Evolutionary conservation across 2,797 vertebrate species (phyloP).

Genomic region (Anomalospiza imberbis): DNA sequence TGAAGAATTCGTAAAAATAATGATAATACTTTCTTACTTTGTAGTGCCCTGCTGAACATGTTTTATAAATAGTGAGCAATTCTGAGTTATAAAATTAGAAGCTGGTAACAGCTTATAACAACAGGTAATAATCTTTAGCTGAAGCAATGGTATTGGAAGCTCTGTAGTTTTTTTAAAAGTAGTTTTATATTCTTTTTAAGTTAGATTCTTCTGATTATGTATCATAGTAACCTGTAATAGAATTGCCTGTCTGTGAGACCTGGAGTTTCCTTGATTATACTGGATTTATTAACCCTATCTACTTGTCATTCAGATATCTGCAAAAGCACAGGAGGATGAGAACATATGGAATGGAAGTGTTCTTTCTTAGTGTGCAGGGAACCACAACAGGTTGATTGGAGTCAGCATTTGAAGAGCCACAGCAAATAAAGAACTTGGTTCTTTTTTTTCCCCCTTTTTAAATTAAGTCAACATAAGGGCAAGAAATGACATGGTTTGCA

Average conservation of each 20-base stretch:
- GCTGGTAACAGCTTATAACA: background rate
- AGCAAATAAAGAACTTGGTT: background rate
- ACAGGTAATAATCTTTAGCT: background rate
- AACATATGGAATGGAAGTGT: background rate
- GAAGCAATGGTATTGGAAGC: background rate
- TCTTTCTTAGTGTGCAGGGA: background rate
- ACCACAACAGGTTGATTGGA: background rate
- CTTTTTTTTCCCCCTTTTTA: background rate
- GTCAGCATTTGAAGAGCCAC: background rate
- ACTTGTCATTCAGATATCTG: background rate
- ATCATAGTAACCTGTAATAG: background rate
- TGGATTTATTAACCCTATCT: background rate
- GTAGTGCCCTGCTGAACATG: background rate
- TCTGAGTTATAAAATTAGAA: background rate
- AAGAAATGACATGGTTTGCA: background rate
- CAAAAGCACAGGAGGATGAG: background rate
- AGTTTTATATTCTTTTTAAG: background rate
- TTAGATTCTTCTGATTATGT: background rate
- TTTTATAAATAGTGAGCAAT: background rate
- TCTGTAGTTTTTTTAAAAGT: background rate
- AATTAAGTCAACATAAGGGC: background rate
- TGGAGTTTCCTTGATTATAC: background rate
- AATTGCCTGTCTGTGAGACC: background rate
- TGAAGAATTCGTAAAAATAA: background rate
- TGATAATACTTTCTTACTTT: background rate